Evolutionary conservation across 2,888 invertebrate species (phyloP).

Genomic region (Amphipyra berbera): DNA sequence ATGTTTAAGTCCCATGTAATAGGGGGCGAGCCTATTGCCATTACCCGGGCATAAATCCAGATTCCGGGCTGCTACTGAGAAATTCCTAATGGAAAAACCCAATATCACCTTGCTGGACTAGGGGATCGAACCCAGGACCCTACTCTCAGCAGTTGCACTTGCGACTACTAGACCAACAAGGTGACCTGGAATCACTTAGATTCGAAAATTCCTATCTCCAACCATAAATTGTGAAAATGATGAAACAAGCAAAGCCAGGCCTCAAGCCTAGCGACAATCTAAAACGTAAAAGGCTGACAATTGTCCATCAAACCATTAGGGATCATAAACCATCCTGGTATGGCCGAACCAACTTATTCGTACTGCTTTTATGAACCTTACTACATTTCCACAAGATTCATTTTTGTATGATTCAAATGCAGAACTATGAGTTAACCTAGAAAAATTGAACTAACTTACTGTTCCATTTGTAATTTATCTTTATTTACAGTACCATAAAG

Average conservation of each 20-base stretch:
- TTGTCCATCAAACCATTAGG: constrained; percentile 48
- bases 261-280: constrained; percentile 1
- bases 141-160: too few species aligned
- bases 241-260: constrained; percentile 9
- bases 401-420: constrained; percentile 5
- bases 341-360: not conserved
- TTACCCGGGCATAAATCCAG: too few species aligned
- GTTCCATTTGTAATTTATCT: constrained; percentile 11
- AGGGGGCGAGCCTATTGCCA: too few species aligned
- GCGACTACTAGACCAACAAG: too few species aligned
- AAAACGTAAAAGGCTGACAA: constrained; percentile 39
- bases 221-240: too few species aligned
- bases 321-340: constrained; percentile 19
- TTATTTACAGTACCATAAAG: not conserved
- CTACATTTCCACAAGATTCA: not conserved
- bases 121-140: too few species aligned
- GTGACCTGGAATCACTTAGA: too few species aligned
- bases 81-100: too few species aligned
- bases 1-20: too few species aligned
- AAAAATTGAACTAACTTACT: not conserved
- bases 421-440: not conserved
- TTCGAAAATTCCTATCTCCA: too few species aligned
- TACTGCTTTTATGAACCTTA: not conserved
- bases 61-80: too few species aligned
- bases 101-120: too few species aligned